Conservation (phyloP, 1,140 invertebrate genomes). For the Gonioctena quinquepunctata region DNA sequence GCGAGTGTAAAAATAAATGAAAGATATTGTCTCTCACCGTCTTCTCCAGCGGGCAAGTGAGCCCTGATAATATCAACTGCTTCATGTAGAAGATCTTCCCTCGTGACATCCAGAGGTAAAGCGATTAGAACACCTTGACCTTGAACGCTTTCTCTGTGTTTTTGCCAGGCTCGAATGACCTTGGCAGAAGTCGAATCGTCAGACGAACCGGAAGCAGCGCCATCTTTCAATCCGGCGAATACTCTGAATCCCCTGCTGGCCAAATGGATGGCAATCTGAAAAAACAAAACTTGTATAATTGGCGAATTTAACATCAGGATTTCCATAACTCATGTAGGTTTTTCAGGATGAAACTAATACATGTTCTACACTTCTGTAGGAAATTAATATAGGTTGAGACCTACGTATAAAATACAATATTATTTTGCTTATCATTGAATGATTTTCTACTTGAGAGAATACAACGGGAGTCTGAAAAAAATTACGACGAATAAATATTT, state of each 20-base stretch:
- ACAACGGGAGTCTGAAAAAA: no score
- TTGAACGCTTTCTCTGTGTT: slow-evolving; percentile 56
- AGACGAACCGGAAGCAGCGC: slow-evolving; percentile 58
- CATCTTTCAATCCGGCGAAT: slow-evolving; percentile 72
- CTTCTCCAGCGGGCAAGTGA: slow-evolving; percentile 79
- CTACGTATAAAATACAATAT: no score
- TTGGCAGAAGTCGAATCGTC: slow-evolving; percentile 62
- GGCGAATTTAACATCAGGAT: no score
- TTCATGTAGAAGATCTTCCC: slow-evolving; percentile 78
- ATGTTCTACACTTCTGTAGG: no score
- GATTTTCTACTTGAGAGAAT: no score
- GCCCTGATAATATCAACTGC: slow-evolving; percentile 75
- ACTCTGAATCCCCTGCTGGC: slow-evolving; percentile 72
- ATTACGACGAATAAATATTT: no score
- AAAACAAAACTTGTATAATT: no score
- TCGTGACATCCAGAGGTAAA: slow-evolving; percentile 75
- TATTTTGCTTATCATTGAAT: no score
- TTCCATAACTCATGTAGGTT: no score
- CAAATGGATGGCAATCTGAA: slow-evolving; percentile 66
- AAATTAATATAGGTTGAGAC: no score
- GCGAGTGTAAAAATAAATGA: no score
- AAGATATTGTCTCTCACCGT: slow-evolving; percentile 62
- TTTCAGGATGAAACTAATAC: no score
- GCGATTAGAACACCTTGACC: slow-evolving; percentile 65
- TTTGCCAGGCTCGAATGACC: slow-evolving; percentile 65